Conservation (phyloP, 2,797 vertebrate species). For the Valencia hispanica region DNA sequence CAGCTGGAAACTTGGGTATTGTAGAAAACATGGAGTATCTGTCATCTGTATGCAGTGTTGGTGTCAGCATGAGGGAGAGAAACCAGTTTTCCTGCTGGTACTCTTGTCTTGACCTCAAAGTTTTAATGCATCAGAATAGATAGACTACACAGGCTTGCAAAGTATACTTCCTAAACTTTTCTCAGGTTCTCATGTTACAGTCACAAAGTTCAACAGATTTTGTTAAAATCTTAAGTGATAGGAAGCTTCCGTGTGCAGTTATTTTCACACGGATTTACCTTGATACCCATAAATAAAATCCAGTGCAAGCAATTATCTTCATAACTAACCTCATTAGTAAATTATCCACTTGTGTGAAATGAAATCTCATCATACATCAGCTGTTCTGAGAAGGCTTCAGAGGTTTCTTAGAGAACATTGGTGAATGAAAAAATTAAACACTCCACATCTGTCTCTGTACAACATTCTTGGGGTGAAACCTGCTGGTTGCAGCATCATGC, state of each 20-base stretch:
- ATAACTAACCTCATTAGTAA: not conserved
- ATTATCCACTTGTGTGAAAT: not conserved
- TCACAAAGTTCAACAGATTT: not conserved
- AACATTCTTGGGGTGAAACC: not conserved
- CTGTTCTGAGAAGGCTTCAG: not conserved
- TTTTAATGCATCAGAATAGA: constrained; percentile 67
- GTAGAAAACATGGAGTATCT: constrained; percentile 49
- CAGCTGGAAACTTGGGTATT: constrained; percentile 52
- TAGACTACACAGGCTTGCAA: constrained; percentile 18
- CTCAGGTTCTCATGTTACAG: not conserved
- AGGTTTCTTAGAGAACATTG: not conserved
- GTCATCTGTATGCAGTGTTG: constrained; percentile 32
- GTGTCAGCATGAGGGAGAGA: constrained; percentile 16
- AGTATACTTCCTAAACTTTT: not conserved
- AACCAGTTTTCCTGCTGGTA: constrained; percentile 57
- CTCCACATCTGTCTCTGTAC: not conserved
- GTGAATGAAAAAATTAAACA: not conserved
- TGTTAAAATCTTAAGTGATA: not conserved
- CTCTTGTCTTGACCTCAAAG: constrained; percentile 76
- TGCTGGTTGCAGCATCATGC: not conserved
- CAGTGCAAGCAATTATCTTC: not conserved
- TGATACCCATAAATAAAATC: not conserved
- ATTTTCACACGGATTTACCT: not conserved
- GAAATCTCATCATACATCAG: not conserved
- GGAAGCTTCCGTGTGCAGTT: not conserved